Conservation (phyloP, 2,888 invertebrate species). For the Eristalinus sepulchralis region DNA sequence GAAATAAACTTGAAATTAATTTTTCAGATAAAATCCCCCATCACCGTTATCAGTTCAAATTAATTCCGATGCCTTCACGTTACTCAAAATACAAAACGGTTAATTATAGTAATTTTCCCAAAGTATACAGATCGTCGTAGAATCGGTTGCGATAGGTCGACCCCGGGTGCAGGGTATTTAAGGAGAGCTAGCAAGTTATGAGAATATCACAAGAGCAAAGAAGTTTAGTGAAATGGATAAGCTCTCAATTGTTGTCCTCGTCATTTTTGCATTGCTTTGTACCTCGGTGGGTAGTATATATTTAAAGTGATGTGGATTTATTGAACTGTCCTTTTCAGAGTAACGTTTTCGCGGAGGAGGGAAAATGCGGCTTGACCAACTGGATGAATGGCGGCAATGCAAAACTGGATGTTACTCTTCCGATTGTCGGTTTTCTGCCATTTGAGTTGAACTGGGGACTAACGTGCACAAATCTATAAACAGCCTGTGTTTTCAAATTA, state of each 20-base stretch:
- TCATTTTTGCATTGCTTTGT: not conserved
- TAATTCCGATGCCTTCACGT: too few relatives aligned
- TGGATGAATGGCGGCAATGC: not conserved
- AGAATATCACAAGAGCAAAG: not conserved
- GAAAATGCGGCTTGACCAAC: not conserved
- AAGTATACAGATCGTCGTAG: too few relatives aligned
- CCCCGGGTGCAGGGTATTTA: not conserved
- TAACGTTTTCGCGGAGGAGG: not conserved
- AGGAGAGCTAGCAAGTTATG: not conserved
- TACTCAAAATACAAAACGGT: too few relatives aligned
- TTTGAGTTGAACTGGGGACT: not conserved
- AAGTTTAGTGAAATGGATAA: not conserved
- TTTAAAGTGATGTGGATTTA: not conserved
- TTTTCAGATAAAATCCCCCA: too few relatives aligned
- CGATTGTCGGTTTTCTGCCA: not conserved
- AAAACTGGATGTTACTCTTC: not conserved
- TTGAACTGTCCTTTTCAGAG: not conserved
- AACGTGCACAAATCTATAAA: not conserved
- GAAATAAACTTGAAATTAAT: too few relatives aligned
- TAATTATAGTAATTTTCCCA: too few relatives aligned
- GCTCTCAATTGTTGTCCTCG: not conserved
- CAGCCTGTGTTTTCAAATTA: not conserved
- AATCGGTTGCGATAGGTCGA: too few relatives aligned
- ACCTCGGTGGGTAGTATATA: not conserved
- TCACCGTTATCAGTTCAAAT: too few relatives aligned